phyloP scores from a whole-genome alignment of 2,797 vertebrate species.

The Pitangus sulphuratus region DNA sequence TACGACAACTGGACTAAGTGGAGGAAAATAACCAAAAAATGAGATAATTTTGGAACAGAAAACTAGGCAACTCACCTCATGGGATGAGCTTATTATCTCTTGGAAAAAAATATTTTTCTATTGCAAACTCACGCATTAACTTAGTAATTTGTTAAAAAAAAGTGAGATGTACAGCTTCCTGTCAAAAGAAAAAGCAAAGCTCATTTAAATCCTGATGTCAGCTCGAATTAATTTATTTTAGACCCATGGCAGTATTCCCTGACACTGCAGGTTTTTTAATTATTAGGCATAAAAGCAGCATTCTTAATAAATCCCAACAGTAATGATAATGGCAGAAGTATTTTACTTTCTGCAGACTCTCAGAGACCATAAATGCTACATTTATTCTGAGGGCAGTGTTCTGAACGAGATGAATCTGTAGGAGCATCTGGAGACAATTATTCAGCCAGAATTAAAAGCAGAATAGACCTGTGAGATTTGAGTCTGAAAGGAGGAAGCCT shows the following conservation, averaged over 20 bases:
- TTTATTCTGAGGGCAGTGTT: background rate
- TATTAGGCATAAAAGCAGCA: slow-evolving; percentile 37
- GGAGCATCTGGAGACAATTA: slow-evolving; percentile 36
- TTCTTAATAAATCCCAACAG: slow-evolving; percentile 31
- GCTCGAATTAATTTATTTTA: slow-evolving; percentile 14
- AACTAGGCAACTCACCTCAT: background rate
- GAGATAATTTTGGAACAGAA: background rate
- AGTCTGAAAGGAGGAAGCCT: background rate
- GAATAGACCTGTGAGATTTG: background rate
- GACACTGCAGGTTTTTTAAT: slow-evolving; percentile 6
- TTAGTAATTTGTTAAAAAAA: background rate
- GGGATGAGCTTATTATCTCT: background rate
- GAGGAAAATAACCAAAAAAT: background rate
- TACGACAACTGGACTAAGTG: background rate
- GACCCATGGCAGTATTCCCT: background rate
- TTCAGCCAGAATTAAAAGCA: slow-evolving; percentile 13
- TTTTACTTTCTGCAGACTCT: background rate
- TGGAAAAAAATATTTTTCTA: background rate
- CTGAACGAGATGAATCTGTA: background rate
- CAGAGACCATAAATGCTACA: background rate
- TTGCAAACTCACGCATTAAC: background rate
- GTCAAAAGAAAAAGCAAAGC: background rate
- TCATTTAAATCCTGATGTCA: background rate
- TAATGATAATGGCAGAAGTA: background rate
- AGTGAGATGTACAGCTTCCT: background rate